Evolutionary conservation across 2,888 invertebrate genomes (phyloP), one percentile per base, ranked within the genome.

Genomic region (Tromatobia lineatoria): DNA sequence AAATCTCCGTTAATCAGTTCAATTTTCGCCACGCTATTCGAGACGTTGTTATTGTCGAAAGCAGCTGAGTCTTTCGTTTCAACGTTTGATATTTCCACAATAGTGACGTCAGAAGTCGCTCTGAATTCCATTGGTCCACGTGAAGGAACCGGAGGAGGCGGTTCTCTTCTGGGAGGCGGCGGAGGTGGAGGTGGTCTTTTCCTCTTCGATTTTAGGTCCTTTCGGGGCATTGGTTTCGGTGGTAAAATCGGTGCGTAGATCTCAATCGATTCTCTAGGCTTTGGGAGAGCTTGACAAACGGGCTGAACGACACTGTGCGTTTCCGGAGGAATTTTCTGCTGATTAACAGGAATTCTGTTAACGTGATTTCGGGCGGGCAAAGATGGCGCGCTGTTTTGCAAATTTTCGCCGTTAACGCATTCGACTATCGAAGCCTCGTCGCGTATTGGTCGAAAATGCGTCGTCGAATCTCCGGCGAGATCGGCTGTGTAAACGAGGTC

Each of bases 131-230:
- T 8, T 20, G 61, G 76, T 18, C 61, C 47, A 25, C 85, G 87
- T 4, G 84, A 73, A 4, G 89, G 89, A 11, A 88, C 80, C 6
- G 88, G 69, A 83, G 91, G 77, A 61, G 90, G 86, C 83, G 82
- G 69, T 18, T 91, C 91, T 13, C 90, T 82, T 61, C 90, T 79
- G 66, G 87, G 89, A 3, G 94, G 93, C 0, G 94, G 94, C 0
- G 94, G 94, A 0, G 94, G 94, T 0, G 94, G 93, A 0, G 94
- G 94, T 8, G 93, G 93, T 69, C 94, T 89, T 82, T 94, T 94
- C 71, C 92, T 82, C 20, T 91, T 92, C 3, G 88, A 79, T 79
- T 91, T 93, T 0, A 91, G 81, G 29, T 94, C 94, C 79, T 92
- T 93, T 34, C 94, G 87, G 2, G 94, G 94, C 71, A 92, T 85